Evolutionary conservation across 2,888 invertebrate genomes (phyloP), one percentile per base, ranked within the genome.

Genomic region (Lasiommata megera): DNA sequence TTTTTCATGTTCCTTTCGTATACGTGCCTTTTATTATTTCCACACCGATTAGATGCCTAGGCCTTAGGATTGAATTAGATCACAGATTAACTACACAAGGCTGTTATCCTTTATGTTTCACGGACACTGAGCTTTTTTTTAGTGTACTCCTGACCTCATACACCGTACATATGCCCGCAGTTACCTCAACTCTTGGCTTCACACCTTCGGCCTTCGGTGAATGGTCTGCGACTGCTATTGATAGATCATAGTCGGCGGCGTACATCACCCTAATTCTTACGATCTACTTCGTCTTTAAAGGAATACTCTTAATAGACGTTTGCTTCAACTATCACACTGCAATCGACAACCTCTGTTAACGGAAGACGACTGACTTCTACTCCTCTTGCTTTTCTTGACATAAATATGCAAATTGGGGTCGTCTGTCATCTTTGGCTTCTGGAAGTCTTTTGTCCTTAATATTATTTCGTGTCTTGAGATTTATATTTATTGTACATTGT

Each of bases 131-230:
- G 90, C 90, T 89, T 90, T 76, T 89, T 89, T 84, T 88, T 90
- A 89, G 90, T 82, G 81, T 84, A 89, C 87, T 88, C 89, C 90
- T 86, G 85, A 89, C 87, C 84, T 84, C 80, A 90, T 83, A 89
- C 89, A 88, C 83, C 87, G 82, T 85, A 88, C 89, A 90, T 83
- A 87, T 89, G 89, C 89, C 89, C 89, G 89, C 89, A 90, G 89
- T 89, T 89, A 89, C 89, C 88, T 86, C 77, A 87, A 89, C 88
- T 89, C 87, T 90, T 87, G 83, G 89, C 90, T 89, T 89, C 81
- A 88, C 88, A 88, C 87, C 82, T 89, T 85, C 83, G 77, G 80
- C 85, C 84, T 84, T 86, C 84, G 80, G 79, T 80, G 77, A 82
- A 61, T 78, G 74, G 80, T 80, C 79, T 77, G 75, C 76, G 79